Conservation (phyloP, 2,888 invertebrate genomes). For the Tribolium freemani region DNA sequence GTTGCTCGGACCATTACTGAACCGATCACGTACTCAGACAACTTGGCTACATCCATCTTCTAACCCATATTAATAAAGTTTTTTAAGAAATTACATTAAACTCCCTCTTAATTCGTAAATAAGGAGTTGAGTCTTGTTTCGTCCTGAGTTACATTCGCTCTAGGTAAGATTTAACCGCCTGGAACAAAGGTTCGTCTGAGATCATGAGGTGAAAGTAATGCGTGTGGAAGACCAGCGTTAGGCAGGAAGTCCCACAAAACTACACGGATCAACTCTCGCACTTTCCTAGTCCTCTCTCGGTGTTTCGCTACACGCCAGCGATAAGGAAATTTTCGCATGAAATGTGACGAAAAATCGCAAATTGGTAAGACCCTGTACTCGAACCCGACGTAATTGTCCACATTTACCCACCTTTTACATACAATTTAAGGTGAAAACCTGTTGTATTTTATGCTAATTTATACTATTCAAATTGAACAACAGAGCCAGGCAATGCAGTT, state of each 20-base stretch:
- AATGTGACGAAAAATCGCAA: background rate
- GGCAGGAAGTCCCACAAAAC: conserved; percentile 25
- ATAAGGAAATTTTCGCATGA: conserved; percentile 18
- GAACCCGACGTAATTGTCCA: too few species aligned
- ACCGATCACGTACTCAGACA: conserved; percentile 54
- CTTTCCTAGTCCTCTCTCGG: background rate
- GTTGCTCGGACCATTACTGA: conserved; percentile 44
- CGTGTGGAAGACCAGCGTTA: conserved; percentile 5
- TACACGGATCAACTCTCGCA: conserved; percentile 26
- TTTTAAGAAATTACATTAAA: background rate
- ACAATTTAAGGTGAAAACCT: too few species aligned
- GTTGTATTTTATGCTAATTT: too few species aligned
- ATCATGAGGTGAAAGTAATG: conserved; percentile 33
- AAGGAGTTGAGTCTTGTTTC: conserved; percentile 43
- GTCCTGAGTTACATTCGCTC: conserved; percentile 41
- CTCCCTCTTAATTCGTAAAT: conserved; percentile 1
- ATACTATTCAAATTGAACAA: too few species aligned
- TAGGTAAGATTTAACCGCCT: conserved; percentile 31
- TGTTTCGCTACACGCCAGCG: background rate
- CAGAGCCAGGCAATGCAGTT: too few species aligned
- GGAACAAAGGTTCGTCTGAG: conserved; percentile 27
- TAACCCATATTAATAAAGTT: conserved; percentile 49
- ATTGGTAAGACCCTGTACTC: background rate
- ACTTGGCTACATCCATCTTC: conserved; percentile 56
- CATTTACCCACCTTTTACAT: too few species aligned